Evolutionary conservation across 2,888 invertebrate genomes (phyloP), one percentile per base, ranked within the genome.

Genomic region (Macaria notata): DNA sequence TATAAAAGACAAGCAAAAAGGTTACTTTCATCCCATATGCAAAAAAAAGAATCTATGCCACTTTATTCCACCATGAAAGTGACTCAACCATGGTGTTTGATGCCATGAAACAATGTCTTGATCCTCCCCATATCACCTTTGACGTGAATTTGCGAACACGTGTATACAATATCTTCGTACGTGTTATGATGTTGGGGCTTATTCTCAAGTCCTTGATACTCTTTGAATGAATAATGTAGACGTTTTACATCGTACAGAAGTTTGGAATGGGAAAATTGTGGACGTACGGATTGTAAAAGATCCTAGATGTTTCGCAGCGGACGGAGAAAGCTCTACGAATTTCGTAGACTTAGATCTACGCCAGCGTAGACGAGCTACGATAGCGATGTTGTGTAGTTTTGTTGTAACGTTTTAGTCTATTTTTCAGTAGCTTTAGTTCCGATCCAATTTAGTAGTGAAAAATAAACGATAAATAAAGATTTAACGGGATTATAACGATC

Each of bases 71-170:
- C 4, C 36, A 51, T 46, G 42, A 64, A 67, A 64, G 54, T 51
- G 56, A 59, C 63, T 46, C 63, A 63, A 53, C 54, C 54, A 54
- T 50, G 42, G 56, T 73, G 66, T 72, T 80, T 72, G 75, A 75
- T 71, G 73, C 72, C 61, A 68, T 70, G 73, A 79, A 83, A 84
- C 83, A 83, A 79, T 79, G 83, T 79, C 76, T 74, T 75, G 78
- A 82, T 78, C 78, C 78, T 69, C 75, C 79, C 78, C 77, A 77
- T 80, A 82, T 83, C 83, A 79, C 75, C 78, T 83, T 81, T 80
- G 84, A 78, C 76, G 79, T 68, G 74, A 79, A 82, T 79, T 82
- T 79, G 68, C 73, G 71, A 79, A 80, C 83, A 84, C 81, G 79
- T 77, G 73, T 72, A 71, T 73, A 70, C 71, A 75, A 75, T 79